Evolutionary conservation across 2,797 vertebrate genomes (phyloP).

Genomic region (Rousettus madagascariensis): DNA sequence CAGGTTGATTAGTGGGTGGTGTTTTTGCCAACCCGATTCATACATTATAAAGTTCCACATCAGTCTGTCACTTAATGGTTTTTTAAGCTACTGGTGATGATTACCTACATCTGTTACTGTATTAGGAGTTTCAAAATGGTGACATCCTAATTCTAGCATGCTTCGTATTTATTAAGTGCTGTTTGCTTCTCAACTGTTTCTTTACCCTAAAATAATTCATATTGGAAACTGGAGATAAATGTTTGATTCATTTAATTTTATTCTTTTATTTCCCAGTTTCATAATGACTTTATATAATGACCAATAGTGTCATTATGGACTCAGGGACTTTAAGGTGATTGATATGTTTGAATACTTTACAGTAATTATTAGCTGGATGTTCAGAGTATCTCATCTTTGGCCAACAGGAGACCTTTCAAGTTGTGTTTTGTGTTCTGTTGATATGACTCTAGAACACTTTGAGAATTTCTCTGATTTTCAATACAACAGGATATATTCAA

Average conservation of each 20-base stretch:
- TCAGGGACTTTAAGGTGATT: not conserved
- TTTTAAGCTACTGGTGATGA: conserved; percentile 52
- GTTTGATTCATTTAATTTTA: not conserved
- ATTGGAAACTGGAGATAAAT: not conserved
- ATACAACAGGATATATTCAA: not conserved
- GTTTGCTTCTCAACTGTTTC: not conserved
- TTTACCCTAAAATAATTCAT: not conserved
- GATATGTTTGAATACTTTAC: not conserved
- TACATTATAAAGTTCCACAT: not conserved
- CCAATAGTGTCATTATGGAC: not conserved
- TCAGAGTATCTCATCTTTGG: not conserved
- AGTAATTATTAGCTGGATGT: not conserved
- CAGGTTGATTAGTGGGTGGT: not conserved
- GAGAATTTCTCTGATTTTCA: not conserved
- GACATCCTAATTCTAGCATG: not conserved
- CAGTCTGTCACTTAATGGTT: not conserved
- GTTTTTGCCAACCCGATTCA: not conserved
- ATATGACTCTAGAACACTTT: not conserved
- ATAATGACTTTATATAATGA: not conserved
- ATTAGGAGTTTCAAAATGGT: not conserved
- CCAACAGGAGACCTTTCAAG: not conserved
- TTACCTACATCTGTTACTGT: conserved; percentile 37
- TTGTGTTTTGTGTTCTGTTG: not conserved
- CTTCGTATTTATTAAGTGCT: not conserved
- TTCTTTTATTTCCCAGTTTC: not conserved